A percentile compares a stretch with the other conserved stretches of the same genome.
These are phyloP conservation scores for Glaucidium brasilianum DNA, from an alignment of 2,113 vertebrate species.

Conservation along the genomic window DNA sequence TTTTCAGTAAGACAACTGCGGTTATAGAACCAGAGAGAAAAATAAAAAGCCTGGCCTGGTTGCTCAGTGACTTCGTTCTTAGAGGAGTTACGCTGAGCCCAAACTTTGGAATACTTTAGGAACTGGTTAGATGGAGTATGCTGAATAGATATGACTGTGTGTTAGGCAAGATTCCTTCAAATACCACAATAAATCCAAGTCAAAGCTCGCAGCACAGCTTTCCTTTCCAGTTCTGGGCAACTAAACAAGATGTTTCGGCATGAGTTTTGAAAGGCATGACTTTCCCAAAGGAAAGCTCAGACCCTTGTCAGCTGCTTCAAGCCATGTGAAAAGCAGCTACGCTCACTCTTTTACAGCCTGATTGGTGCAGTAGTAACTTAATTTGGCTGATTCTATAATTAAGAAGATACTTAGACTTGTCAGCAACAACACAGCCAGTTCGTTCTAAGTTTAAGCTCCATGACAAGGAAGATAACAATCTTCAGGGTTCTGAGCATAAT, in stretches of 20 bases:
- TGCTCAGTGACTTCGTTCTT: not conserved
- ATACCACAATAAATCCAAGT: not conserved
- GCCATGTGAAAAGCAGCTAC: not conserved
- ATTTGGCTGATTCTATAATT: constrained; percentile 52
- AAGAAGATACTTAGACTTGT: constrained; percentile 37
- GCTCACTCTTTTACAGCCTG: not conserved
- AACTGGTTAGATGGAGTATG: not conserved
- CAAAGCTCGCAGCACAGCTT: not conserved
- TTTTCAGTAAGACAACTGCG: rapidly evolving
- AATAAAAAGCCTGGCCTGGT: not conserved
- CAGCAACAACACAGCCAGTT: constrained; percentile 20
- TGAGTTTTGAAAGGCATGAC: not conserved
- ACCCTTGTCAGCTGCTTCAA: not conserved
- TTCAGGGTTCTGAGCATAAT: not conserved
- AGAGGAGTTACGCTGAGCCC: not conserved
- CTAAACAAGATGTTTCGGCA: not conserved
- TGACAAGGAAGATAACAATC: constrained; percentile 28
- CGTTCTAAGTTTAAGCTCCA: constrained; percentile 42
- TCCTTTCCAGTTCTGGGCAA: not conserved
- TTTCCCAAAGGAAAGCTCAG: not conserved
- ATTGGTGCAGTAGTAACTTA: not conserved
- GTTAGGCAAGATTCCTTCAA: not conserved
- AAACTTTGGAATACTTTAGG: not conserved
- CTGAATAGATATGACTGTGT: not conserved
- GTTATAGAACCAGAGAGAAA: not conserved